Conservation (phyloP, 37 sponge, comb jelly and placozoan genomes). For the Oopsacas minuta region DNA sequence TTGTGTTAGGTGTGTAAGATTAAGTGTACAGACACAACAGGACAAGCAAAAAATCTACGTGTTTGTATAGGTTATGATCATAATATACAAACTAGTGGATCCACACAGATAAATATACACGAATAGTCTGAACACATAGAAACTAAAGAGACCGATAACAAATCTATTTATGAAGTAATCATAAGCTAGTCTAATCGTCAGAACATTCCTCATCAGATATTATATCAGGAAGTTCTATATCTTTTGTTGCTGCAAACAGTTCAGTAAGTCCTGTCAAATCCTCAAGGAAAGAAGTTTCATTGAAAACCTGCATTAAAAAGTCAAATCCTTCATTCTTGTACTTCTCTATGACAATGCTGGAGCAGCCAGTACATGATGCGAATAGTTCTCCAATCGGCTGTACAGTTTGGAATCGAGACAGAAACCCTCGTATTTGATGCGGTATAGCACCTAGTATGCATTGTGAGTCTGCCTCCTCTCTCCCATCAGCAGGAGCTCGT, state of each 20-base stretch:
- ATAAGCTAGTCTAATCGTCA: not conserved
- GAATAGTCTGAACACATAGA: not conserved
- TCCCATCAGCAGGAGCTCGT: slow-evolving; percentile 35
- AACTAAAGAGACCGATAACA: not conserved
- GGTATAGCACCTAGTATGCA: slow-evolving; percentile 63
- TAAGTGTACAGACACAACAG: too few relatives aligned
- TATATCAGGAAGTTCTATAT: slow-evolving; percentile 29
- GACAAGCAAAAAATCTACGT: too few relatives aligned
- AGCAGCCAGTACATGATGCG: slow-evolving; percentile 87
- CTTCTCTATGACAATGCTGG: slow-evolving; percentile 29
- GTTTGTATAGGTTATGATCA: too few relatives aligned
- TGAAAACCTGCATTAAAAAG: slow-evolving; percentile 88
- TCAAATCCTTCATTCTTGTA: slow-evolving; percentile 61
- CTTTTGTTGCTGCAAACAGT: slow-evolving; percentile 53
- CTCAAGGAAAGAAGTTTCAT: slow-evolving; percentile 72
- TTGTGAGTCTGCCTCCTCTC: slow-evolving; percentile 37
- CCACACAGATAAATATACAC: not conserved
- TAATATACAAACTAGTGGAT: too few relatives aligned
- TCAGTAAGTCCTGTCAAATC: slow-evolving; percentile 75
- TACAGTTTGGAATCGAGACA: slow-evolving; percentile 73
- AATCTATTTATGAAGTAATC: not conserved
- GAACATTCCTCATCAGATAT: slow-evolving; percentile 3
- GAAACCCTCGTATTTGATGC: slow-evolving; percentile 90
- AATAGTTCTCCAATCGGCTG: slow-evolving; percentile 66
- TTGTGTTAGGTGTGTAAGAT: too few relatives aligned